Percentiles rank a stretch among this genome's conserved stretches.
Conservation (phyloP, 2,113 vertebrate species). For the Semnornis frantzii region DNA sequence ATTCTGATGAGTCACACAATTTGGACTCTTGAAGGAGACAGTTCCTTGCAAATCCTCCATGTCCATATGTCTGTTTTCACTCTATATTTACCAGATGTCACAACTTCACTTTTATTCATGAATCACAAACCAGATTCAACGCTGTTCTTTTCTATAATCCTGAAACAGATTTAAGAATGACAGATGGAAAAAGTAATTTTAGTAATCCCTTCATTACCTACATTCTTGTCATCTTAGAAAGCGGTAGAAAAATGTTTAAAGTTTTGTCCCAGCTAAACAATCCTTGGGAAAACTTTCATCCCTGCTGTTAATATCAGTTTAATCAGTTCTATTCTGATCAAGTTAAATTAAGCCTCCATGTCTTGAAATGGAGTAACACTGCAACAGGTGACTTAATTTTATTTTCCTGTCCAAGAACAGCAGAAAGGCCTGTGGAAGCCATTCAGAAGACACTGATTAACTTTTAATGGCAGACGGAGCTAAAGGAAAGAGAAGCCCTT, state of each 20-base stretch:
- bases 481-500: neutral
- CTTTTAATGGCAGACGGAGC: neutral
- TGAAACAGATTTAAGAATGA: constrained; percentile 35
- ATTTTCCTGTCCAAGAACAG: neutral
- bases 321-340: neutral
- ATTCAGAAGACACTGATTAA: neutral
- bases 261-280: neutral
- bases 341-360: neutral
- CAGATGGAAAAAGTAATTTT: constrained; percentile 34
- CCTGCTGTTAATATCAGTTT: neutral
- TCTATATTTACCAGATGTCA: constrained; percentile 39
- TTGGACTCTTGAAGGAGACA: neutral
- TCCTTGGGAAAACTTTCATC: neutral
- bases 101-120: constrained; percentile 27
- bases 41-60: neutral
- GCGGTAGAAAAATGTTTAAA: neutral
- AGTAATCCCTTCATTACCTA: constrained; percentile 14
- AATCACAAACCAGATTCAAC: constrained; percentile 22
- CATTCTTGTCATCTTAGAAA: neutral
- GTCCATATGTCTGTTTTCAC: constrained; percentile 25
- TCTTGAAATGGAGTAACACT: neutral
- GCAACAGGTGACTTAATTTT: neutral
- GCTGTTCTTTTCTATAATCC: constrained; percentile 31
- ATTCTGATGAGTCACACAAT: neutral
- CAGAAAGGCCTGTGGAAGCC: neutral